Evolutionary conservation across 2,888 invertebrate genomes (phyloP).

Genomic region (Imbricaverruca yamaguchii): DNA sequence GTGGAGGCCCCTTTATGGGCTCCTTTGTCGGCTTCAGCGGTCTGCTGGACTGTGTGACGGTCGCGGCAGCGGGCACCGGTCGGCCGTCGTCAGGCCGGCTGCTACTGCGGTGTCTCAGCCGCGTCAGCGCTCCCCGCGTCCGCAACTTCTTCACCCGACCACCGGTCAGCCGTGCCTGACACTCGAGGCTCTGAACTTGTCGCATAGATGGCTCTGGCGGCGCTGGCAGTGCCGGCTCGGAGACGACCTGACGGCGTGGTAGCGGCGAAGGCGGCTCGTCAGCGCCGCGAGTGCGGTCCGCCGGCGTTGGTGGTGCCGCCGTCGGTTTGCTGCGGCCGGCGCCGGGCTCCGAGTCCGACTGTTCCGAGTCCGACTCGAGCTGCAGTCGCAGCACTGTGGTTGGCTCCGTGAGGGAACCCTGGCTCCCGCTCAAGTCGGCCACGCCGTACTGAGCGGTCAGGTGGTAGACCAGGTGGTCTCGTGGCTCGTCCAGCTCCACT

Average conservation of each 20-base stretch:
- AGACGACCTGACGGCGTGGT: constrained; percentile 3
- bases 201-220: not conserved
- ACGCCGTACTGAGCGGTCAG: not conserved
- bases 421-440: not conserved
- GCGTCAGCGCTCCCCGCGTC: not conserved
- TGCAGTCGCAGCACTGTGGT: not conserved
- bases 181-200: not conserved
- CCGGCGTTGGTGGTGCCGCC: not conserved
- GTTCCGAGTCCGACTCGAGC: not conserved
- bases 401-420: not conserved
- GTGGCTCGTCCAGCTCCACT: not conserved
- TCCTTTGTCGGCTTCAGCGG: not conserved
- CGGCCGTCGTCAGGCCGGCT: not conserved
- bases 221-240: not conserved
- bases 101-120: not conserved
- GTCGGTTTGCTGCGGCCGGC: not conserved
- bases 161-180: not conserved
- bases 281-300: not conserved
- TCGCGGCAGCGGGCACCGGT: not conserved
- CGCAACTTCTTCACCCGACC: not conserved
- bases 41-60: not conserved
- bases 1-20: not conserved
- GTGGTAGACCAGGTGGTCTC: not conserved
- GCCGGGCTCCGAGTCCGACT: not conserved
- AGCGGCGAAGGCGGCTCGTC: not conserved